These are phyloP conservation scores for Drosophila pseudotakahashii DNA, from an alignment of 2,888 invertebrate genomes.

Conservation along the genomic window DNA sequence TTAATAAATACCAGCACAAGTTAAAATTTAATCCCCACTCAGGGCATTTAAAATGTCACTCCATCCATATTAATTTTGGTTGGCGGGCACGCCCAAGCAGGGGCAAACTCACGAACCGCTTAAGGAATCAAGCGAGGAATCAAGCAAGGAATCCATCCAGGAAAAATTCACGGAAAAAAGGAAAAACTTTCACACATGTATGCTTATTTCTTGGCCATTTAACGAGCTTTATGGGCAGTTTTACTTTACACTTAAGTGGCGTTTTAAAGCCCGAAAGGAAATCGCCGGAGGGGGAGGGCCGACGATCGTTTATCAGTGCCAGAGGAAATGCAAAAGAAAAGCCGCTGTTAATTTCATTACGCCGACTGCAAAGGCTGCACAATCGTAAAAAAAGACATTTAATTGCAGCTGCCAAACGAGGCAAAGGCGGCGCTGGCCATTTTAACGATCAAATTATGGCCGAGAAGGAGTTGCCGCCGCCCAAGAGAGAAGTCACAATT, in stretches of 20 bases:
- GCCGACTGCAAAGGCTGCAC: conserved; percentile 60
- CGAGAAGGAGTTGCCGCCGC: conserved; percentile 27
- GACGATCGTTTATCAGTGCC: conserved; percentile 70
- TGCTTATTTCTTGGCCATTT: conserved; percentile 65
- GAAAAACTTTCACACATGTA: not conserved
- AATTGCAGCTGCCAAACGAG: conserved; percentile 72
- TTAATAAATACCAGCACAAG: not conserved
- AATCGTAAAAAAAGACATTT: conserved; percentile 78
- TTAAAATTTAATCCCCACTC: not conserved
- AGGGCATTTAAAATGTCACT: conserved; percentile 48
- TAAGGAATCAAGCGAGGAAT: no score
- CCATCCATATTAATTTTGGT: conserved; percentile 53
- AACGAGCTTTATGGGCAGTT: conserved; percentile 69
- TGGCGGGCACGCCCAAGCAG: conserved; percentile 36
- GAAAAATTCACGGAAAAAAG: not conserved
- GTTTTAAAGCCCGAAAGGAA: conserved; percentile 66
- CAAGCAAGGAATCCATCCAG: conserved; percentile 8
- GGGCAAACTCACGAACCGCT: not conserved
- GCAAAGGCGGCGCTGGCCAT: conserved; percentile 57
- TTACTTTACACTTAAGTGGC: conserved; percentile 72
- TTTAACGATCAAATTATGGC: conserved; percentile 79
- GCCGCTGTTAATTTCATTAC: conserved; percentile 69
- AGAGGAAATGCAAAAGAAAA: conserved; percentile 22
- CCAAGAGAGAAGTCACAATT: conserved; percentile 36
- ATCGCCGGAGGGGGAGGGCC: not conserved